Percentiles rank a stretch among this genome's conserved stretches.
These are phyloP conservation scores for Coptotermes formosanus DNA, from an alignment of 1,140 invertebrate genomes.

Conservation along the genomic window DNA sequence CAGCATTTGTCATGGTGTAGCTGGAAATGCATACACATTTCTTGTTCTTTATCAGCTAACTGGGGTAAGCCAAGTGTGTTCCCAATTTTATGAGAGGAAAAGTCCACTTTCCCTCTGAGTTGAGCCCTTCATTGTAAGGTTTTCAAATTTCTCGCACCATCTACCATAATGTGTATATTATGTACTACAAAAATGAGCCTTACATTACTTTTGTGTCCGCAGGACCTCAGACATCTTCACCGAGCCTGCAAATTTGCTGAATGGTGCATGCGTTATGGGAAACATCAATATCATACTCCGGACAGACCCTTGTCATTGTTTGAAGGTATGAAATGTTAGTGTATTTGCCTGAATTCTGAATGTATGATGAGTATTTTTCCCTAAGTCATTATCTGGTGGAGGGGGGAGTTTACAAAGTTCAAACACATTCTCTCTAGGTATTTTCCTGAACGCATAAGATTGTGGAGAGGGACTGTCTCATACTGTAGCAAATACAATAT, in stretches of 20 bases:
- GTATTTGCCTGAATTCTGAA: no score
- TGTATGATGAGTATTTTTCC: no score
- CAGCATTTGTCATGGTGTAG: conserved; percentile 87
- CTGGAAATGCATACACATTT: conserved; percentile 90
- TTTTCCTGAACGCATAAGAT: no score
- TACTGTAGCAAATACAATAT: no score
- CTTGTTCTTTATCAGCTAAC: conserved; percentile 78
- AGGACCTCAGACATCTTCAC: conserved; percentile 71
- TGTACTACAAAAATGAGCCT: no score
- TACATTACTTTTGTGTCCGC: conserved; percentile 37
- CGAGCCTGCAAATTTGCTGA: conserved; percentile 77
- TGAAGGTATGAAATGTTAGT: conserved; percentile 63
- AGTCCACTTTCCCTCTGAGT: not conserved
- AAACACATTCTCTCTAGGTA: no score
- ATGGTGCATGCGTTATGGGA: conserved; percentile 76
- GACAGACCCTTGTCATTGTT: conserved; percentile 83
- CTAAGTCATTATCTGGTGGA: no score
- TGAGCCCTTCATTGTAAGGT: not conserved
- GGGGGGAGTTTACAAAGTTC: no score
- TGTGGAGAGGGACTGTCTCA: no score
- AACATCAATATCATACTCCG: conserved; percentile 63
- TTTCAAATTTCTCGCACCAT: not conserved
- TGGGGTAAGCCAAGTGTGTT: conserved; percentile 52
- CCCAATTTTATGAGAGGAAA: not conserved
- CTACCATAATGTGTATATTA: not conserved